Conservation (phyloP, 2,888 invertebrate species). For the Hipparchia sbordonii region DNA sequence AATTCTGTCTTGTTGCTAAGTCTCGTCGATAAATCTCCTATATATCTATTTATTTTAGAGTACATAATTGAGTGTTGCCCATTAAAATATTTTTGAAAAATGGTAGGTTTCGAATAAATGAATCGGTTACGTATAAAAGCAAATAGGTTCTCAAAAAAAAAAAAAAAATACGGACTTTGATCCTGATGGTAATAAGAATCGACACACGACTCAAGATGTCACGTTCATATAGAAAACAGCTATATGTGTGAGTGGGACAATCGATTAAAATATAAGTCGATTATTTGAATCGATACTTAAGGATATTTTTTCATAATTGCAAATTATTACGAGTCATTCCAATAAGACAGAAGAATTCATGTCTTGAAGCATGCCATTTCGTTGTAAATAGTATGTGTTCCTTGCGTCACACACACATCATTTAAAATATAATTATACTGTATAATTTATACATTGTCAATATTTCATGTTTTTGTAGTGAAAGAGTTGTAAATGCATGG, state of each 20-base stretch:
- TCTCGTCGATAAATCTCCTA: background rate
- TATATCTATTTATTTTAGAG: no score
- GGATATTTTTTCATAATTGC: background rate
- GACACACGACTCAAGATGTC: no score
- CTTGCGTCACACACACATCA: background rate
- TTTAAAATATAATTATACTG: background rate
- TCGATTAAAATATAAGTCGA: no score
- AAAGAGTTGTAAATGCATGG: background rate
- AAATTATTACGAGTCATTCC: conserved; percentile 27
- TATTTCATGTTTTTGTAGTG: no score
- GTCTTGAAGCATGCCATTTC: conserved; percentile 24
- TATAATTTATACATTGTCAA: no score
- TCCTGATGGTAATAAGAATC: no score
- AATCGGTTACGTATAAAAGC: no score
- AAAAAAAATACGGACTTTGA: no score
- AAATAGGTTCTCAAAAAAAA: no score
- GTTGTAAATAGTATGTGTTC: background rate
- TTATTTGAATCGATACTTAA: background rate
- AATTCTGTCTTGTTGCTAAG: conserved; percentile 19
- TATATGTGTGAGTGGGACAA: no score
- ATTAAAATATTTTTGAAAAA: background rate
- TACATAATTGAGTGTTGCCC: no score
- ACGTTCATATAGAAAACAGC: no score
- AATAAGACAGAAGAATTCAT: conserved; percentile 34
- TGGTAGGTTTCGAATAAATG: background rate